Percentiles rank a stretch among this genome's conserved stretches.
Evolutionary conservation across 2,113 vertebrate genomes (phyloP).

Genomic region (Tragelaphus imberbis): DNA sequence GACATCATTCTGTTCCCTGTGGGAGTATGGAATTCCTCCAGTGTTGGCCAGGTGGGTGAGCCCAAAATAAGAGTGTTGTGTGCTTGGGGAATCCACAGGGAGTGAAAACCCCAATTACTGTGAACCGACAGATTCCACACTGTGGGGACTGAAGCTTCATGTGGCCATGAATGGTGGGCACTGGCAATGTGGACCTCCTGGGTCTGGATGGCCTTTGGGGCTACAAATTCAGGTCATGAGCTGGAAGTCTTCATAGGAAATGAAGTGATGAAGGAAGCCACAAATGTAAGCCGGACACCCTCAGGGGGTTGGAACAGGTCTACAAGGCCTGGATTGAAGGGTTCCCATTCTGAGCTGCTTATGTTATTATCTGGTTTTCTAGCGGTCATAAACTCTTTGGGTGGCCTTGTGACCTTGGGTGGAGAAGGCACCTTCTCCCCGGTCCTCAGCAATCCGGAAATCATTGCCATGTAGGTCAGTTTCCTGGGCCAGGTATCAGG

Average conservation of each 20-base stretch:
- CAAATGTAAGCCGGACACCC: neutral
- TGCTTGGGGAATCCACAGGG: neutral
- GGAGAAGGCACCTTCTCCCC: neutral
- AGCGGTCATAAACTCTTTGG: neutral
- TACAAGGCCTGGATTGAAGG: rapidly evolving
- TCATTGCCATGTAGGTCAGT: neutral
- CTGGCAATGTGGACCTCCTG: neutral
- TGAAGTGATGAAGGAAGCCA: neutral
- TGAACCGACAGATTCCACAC: neutral
- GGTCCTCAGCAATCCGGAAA: neutral
- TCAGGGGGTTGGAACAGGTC: neutral
- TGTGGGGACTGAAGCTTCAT: neutral
- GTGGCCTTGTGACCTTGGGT: neutral
- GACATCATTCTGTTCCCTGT: neutral
- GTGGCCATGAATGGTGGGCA: neutral
- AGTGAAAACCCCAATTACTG: neutral
- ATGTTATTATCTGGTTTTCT: neutral
- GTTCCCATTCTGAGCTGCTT: neutral
- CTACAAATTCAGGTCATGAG: neutral
- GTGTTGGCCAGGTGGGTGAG: neutral
- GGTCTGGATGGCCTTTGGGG: neutral
- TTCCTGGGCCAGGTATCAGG: neutral
- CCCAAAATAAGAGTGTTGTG: neutral
- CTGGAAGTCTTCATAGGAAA: neutral
- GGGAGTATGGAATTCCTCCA: neutral